These are phyloP conservation scores for Chrysaora quinquecirrha DNA, from an alignment of 30 jellyfish, hydroid and myxozoan species.

Conservation along the genomic window DNA sequence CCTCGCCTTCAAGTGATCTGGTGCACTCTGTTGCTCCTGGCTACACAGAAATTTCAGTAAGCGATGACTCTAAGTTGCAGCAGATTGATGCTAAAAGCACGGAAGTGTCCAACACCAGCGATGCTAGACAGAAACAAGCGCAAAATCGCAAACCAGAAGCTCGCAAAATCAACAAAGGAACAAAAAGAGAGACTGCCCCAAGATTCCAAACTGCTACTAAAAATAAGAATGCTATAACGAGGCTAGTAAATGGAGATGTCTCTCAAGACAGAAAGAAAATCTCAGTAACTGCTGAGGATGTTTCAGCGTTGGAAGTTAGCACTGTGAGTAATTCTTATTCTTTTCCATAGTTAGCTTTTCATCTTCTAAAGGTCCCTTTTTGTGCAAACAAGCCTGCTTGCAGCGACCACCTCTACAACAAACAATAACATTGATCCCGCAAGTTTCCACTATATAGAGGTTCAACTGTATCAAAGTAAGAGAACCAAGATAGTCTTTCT, in stretches of 20 bases:
- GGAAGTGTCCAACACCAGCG: slow-evolving; percentile 16
- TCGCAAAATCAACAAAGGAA: slow-evolving; percentile 59
- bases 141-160: slow-evolving; percentile 37
- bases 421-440: no score
- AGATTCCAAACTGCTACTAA: slow-evolving; percentile 50
- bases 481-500: no score
- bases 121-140: slow-evolving; percentile 38
- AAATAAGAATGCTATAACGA: slow-evolving; percentile 9
- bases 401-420: no score
- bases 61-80: not conserved
- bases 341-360: no score
- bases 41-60: not conserved
- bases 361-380: no score
- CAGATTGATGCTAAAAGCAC: not conserved
- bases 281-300: slow-evolving; percentile 58
- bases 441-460: no score
- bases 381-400: no score
- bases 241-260: slow-evolving; percentile 25
- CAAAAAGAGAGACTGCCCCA: slow-evolving; percentile 73
- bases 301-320: slow-evolving; percentile 26
- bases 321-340: slow-evolving; percentile 28
- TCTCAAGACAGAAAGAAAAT: slow-evolving; percentile 6
- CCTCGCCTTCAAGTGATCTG: not conserved
- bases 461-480: no score
- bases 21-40: not conserved